phyloP scores from a whole-genome alignment of 2,797 vertebrate species.

The Halcyon leucocephala region DNA sequence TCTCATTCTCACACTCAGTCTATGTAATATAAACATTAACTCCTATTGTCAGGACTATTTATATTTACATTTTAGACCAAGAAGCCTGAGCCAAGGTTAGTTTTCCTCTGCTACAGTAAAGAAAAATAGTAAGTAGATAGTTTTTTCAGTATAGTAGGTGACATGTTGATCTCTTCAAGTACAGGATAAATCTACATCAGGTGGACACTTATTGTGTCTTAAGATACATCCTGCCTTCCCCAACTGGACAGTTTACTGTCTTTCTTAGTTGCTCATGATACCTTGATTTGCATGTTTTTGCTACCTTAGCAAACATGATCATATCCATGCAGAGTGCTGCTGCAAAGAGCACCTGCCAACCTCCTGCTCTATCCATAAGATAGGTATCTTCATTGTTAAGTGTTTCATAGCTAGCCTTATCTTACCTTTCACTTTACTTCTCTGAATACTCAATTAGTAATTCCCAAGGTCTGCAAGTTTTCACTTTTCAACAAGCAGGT shows the following conservation, averaged over 20 bases:
- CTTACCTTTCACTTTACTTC: neutral
- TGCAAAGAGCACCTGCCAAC: neutral
- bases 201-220: neutral
- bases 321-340: neutral
- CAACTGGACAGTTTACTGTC: neutral
- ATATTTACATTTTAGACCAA: neutral
- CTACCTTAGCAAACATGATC: neutral
- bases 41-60: neutral
- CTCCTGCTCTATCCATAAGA: neutral
- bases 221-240: neutral
- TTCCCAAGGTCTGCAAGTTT: neutral
- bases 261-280: neutral
- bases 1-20: neutral
- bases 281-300: neutral
- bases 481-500: neutral
- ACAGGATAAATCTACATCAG: neutral
- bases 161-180: neutral
- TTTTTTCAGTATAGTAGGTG: neutral
- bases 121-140: neutral
- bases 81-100: neutral
- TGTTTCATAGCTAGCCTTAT: neutral
- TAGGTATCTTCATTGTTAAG: neutral
- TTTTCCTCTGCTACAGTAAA: neutral
- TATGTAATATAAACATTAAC: neutral
- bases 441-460: neutral